Base-by-base conservation (phyloP, 92 coral and sea anemone species). In the Paragorgia papillata region DNA sequence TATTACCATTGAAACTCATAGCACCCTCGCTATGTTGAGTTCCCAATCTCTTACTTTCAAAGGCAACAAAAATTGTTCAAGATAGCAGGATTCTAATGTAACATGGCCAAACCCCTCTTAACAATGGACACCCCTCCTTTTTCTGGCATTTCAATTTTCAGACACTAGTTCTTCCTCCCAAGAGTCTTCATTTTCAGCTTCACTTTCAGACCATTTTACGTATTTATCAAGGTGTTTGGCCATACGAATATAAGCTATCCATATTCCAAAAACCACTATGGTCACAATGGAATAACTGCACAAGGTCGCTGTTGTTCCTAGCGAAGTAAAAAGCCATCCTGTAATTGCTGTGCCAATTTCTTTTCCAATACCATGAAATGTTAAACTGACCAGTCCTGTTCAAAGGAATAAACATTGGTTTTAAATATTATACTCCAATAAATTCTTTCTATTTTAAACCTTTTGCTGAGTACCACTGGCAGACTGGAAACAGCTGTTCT, bases 371-470 rank as follows among this genome's bases (percentile, higher is more conserved):
- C 73, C 73, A 43, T 66, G 73, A 53, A 66, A 66, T 20, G 73
- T 40, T 66, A 66, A 66, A 66, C 73, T 66, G 25, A 66, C 73
- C 34, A 53, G 54, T 19, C 73, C 73, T 66, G 73, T 66, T 35
- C 25, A 20, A 43, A 55, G 24, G 3, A 55, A 55, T 19, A 55
- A 1, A 3, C 0, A 27, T 55, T 55, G 29, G 61, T 17, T 1
- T 19, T 0, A 0, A 19, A 58, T 22, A 58, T 22, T 22, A 58
- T 28, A 26, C 65, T 26, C 27, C 31, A 32, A 21, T 58, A 13
- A 28, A 20, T 24, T 20, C 32, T 58, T 55, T 58, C 10, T 22
- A 30, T 13, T 9, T 57, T 14, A 21, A 15, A 58, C 17, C 20
- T 17, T 51, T 51, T 51, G 22, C 30, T 57, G 25, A 57, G 19